Conservation (phyloP, 2,888 invertebrate species). For the Agonum fuliginosum region DNA sequence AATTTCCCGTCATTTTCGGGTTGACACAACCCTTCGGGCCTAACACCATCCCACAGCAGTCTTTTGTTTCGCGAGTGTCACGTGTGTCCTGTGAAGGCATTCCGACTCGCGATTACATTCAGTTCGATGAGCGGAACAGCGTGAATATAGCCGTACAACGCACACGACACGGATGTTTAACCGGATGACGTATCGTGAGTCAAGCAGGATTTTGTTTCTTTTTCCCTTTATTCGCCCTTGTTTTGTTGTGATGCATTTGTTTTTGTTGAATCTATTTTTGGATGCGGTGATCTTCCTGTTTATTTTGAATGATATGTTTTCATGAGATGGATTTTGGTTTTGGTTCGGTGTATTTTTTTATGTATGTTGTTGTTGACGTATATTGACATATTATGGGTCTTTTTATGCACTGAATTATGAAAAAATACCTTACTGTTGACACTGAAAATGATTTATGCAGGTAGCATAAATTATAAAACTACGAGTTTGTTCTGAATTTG, state of each 20-base stretch:
- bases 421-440: too few species aligned
- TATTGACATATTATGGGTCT: too few species aligned
- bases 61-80: slow-evolving; percentile 28
- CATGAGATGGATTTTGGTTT: neutral
- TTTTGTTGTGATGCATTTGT: slow-evolving; percentile 28
- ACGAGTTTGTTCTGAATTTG: neutral
- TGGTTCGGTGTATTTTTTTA: neutral
- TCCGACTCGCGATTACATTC: slow-evolving; percentile 24
- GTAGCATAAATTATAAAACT: too few species aligned
- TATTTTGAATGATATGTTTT: neutral
- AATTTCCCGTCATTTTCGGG: slow-evolving; percentile 21
- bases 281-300: neutral
- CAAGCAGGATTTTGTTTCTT: slow-evolving; percentile 25
- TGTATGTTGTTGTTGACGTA: too few species aligned
- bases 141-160: slow-evolving; percentile 30
- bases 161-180: slow-evolving; percentile 38
- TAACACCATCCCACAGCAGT: neutral
- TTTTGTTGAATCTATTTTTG: slow-evolving; percentile 21
- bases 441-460: too few species aligned
- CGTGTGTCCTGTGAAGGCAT: neutral
- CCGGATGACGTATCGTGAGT: slow-evolving; percentile 47
- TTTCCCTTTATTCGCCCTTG: slow-evolving; percentile 30
- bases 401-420: too few species aligned
- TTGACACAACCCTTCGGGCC: neutral
- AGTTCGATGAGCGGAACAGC: slow-evolving; percentile 12